These are phyloP conservation scores for Siniperca knerii DNA, from an alignment of 2,113 vertebrate species.

Conservation along the genomic window DNA sequence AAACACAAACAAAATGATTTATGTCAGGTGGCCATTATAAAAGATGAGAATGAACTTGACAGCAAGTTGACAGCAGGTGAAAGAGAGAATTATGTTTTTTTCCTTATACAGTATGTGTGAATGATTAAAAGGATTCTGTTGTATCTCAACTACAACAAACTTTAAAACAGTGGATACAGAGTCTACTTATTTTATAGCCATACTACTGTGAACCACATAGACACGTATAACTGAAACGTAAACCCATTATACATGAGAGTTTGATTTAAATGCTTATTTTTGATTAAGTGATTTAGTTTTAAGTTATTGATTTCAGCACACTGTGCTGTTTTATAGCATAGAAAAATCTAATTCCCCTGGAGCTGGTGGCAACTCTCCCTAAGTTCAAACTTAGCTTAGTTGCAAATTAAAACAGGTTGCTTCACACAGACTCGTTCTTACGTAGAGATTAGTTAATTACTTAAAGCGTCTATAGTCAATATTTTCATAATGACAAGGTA, in stretches of 20 bases:
- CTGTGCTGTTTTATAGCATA: not conserved
- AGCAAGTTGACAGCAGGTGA: not conserved
- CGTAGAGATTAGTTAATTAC: too few species aligned
- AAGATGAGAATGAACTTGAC: conserved; percentile 8
- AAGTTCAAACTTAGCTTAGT: too few species aligned
- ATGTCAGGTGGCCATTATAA: conserved; percentile 2
- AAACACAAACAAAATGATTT: conserved; percentile 11
- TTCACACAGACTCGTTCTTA: too few species aligned
- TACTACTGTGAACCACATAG: not conserved
- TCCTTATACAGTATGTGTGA: not conserved
- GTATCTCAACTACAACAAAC: not conserved
- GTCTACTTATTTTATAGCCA: not conserved
- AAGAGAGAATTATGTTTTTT: not conserved
- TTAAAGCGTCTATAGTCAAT: too few species aligned
- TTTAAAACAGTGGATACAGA: not conserved
- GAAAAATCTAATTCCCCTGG: not conserved
- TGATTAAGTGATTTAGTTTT: not conserved
- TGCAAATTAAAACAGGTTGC: too few species aligned
- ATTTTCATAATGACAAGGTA: too few species aligned
- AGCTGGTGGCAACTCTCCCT: not conserved
- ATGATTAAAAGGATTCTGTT: not conserved
- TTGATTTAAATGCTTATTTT: not conserved
- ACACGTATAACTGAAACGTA: not conserved
- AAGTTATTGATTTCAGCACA: not conserved
- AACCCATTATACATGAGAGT: not conserved